phyloP scores from a whole-genome alignment of 2,113 vertebrate genomes.

The Candoia aspera region DNA sequence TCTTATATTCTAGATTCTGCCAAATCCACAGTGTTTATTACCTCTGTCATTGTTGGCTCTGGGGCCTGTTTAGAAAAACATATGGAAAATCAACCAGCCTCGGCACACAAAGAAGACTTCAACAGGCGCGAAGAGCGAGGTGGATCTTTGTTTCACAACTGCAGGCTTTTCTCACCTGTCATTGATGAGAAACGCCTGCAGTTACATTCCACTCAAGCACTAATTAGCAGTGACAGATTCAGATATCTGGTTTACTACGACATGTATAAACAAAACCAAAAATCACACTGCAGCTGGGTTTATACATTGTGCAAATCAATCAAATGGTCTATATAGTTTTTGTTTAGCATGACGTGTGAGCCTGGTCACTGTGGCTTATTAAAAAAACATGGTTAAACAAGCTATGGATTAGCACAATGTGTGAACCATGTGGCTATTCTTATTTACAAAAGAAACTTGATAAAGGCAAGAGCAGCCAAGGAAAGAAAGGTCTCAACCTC shows the following conservation, averaged over 20 bases:
- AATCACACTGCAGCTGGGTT: background rate
- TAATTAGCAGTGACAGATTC: background rate
- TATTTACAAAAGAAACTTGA: background rate
- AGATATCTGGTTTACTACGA: background rate
- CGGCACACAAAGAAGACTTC: background rate
- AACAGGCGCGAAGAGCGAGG: background rate
- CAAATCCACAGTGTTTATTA: conserved; percentile 24
- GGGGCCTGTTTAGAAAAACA: background rate
- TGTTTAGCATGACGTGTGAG: background rate
- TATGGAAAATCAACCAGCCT: background rate
- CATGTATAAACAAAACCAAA: background rate
- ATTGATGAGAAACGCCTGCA: background rate
- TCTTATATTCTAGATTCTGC: conserved; percentile 16
- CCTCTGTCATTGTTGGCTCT: background rate
- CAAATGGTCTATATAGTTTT: background rate
- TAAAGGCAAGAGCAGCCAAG: background rate
- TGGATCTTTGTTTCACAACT: background rate
- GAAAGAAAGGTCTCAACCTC: background rate
- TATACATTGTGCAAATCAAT: background rate
- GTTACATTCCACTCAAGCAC: background rate
- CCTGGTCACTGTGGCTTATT: background rate
- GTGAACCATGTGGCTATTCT: background rate
- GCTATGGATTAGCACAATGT: background rate
- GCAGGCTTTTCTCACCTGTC: background rate
- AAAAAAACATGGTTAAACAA: background rate